Percentiles rank a stretch among this genome's conserved stretches.
Evolutionary conservation across 2,888 invertebrate genomes (phyloP).

Genomic region (Chymomyza fuscimana): DNA sequence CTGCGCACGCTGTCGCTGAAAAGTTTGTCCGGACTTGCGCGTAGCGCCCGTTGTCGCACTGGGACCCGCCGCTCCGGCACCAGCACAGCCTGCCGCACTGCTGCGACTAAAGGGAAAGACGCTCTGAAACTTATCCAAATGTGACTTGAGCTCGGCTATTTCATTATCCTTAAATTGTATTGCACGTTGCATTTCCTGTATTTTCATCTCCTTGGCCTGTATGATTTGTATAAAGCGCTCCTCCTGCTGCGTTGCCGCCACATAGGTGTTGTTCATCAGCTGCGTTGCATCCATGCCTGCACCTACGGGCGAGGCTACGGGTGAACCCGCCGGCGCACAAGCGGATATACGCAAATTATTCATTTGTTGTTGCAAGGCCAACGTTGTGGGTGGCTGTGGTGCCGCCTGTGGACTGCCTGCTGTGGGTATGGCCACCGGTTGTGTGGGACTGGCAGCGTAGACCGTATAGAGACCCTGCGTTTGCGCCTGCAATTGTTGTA

Average conservation of each 20-base stretch:
- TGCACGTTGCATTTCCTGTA: constrained; percentile 87
- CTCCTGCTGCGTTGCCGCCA: constrained; percentile 82
- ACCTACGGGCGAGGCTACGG: constrained; percentile 64
- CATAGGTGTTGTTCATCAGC: constrained; percentile 70
- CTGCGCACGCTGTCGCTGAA: constrained; percentile 87
- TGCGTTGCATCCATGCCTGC: constrained; percentile 64
- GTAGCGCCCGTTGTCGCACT: constrained; percentile 58
- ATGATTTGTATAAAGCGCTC: constrained; percentile 83
- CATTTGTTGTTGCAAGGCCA: constrained; percentile 75
- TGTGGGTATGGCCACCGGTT: constrained; percentile 62
- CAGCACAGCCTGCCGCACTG: constrained; percentile 67
- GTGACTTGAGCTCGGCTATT: constrained; percentile 90
- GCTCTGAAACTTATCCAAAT: constrained; percentile 94
- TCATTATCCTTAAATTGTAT: constrained; percentile 88
- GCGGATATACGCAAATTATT: constrained; percentile 75
- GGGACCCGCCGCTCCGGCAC: constrained; percentile 54
- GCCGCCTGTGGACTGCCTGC: constrained; percentile 41
- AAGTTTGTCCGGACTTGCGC: constrained; percentile 77
- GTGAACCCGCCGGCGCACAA: constrained; percentile 57
- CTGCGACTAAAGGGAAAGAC: constrained; percentile 85
- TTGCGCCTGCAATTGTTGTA: constrained; percentile 78
- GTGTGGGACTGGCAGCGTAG: constrained; percentile 45
- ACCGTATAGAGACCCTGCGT: constrained; percentile 74
- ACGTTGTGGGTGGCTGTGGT: constrained; percentile 41
- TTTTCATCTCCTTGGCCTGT: constrained; percentile 86